phyloP scores from a whole-genome alignment of 2,797 vertebrate species.

The Acrossocheilus fasciatus region DNA sequence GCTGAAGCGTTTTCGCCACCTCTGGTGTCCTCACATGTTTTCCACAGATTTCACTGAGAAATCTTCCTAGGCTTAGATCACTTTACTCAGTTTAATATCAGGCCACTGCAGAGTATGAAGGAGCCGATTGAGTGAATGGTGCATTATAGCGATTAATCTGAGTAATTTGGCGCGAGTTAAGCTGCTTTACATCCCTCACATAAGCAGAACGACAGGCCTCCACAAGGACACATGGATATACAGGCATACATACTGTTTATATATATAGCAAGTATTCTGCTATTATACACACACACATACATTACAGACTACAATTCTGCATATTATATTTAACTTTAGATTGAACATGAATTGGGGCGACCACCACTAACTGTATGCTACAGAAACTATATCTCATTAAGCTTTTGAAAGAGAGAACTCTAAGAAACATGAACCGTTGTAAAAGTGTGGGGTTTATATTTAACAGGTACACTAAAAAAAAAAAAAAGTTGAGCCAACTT shows the following conservation, averaged over 20 bases:
- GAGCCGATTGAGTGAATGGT: neutral
- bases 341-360: too few relatives aligned
- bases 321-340: neutral
- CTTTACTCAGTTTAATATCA: neutral
- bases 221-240: neutral
- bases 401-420: too few relatives aligned
- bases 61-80: neutral
- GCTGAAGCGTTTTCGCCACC: neutral
- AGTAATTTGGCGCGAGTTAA: slow-evolving; percentile 6
- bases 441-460: too few relatives aligned
- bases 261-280: neutral
- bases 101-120: neutral
- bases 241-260: too few relatives aligned
- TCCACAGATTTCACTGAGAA: neutral
- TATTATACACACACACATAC: neutral
- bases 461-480: too few relatives aligned
- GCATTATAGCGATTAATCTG: slow-evolving; percentile 15
- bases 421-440: too few relatives aligned
- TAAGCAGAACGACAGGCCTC: neutral
- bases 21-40: neutral
- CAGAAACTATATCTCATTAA: too few relatives aligned
- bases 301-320: neutral
- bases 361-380: too few relatives aligned
- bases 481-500: too few relatives aligned
- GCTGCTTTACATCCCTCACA: slow-evolving; percentile 20